phyloP scores from a whole-genome alignment of 2,113 vertebrate genomes.

The Glaucomys volans region DNA sequence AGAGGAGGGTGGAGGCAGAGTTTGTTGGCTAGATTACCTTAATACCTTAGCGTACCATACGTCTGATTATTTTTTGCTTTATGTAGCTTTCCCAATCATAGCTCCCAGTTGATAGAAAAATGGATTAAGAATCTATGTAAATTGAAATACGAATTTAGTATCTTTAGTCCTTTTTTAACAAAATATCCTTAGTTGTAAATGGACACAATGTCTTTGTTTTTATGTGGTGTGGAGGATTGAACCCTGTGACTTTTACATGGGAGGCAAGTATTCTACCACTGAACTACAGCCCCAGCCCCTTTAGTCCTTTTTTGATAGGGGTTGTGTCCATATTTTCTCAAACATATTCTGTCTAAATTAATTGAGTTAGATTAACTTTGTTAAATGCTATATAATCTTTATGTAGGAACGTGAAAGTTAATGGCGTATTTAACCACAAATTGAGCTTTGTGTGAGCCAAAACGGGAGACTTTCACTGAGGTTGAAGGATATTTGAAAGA shows the following conservation, averaged over 20 bases:
- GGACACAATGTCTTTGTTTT: no score
- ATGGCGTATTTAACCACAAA: conserved; percentile 1
- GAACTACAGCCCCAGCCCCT: no score
- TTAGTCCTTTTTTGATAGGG: conserved; percentile 1
- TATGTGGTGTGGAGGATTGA: no score
- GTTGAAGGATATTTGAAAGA: neutral
- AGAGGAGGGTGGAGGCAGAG: neutral
- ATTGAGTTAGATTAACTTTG: neutral
- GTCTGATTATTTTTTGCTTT: neutral
- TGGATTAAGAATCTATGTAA: neutral
- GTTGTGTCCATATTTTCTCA: neutral
- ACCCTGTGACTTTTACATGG: no score
- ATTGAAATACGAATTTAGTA: neutral
- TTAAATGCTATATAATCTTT: conserved; percentile 27
- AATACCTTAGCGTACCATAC: neutral
- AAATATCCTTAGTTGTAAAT: no score
- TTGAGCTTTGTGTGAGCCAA: neutral
- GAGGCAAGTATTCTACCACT: no score
- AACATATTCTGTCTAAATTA: neutral
- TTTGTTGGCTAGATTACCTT: neutral
- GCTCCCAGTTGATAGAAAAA: neutral
- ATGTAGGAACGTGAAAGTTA: conserved; percentile 11
- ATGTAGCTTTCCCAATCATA: neutral
- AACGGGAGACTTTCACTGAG: neutral
- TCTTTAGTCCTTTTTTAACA: conserved; percentile 41